Base-by-base conservation (phyloP, 92 coral and sea anemone species). In the Zoanthus gigantus region DNA sequence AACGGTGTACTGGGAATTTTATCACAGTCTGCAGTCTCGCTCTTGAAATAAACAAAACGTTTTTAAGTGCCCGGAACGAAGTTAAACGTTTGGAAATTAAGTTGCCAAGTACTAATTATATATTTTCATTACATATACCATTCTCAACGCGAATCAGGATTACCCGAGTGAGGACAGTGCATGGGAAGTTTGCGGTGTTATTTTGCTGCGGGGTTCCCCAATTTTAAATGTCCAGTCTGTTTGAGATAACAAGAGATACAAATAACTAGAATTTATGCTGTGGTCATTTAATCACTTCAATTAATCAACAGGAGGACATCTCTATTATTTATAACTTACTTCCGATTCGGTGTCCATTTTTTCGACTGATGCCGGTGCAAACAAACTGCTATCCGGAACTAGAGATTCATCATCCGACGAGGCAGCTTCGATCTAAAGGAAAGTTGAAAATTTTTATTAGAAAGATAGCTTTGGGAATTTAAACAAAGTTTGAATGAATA, bases 401-500 rank as follows among this genome's bases (percentile, higher is more conserved):
- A 28, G 15, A 30, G 16, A 68, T 68, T 8, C 73, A 7, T 8
- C 73, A 68, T 68, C 73, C 16, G 73, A 68, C 16, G 73, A 5
- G 73, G 44, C 73, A 68, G 73, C 73, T 68, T 68, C 73, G 73
- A 31, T 68, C 73, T 68, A 31, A 68, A 68, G 73, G 73, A 68
- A 68, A 68, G 37, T 68, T 68, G 16, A 68, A 68, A 68, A 29
- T 9, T 68, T 68, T 68, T 30, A 4, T 29, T 31, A 2, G 37
- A 68, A 68, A 31, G 73, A 68, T 61, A 61, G 68, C 68, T 61
- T 16, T 61, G 68, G 29, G 68, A 61, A 61, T 61, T 15, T 16
- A 68, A 68, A 28, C 73, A 31, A 8, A 28, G 73, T 31, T 68
- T 68, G 73, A 68, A 31, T 68, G 44, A 68, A 68, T 29, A 68